Evolutionary conservation across 1,140 invertebrate species (phyloP), one percentile per base, ranked within the genome.

Genomic region (Anoplolepis gracilipes): DNA sequence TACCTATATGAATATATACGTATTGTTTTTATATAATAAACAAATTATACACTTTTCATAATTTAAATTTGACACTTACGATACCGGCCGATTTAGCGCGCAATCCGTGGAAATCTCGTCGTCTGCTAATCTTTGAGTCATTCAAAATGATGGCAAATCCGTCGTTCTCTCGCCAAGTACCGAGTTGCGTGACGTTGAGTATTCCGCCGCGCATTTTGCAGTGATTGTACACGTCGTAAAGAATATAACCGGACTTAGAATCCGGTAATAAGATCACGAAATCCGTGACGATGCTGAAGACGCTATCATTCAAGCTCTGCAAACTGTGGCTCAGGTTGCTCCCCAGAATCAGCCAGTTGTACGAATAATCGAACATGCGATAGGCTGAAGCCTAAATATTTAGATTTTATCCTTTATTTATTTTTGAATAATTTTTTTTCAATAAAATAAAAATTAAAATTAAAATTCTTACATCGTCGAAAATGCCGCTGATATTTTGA

Each of bases 151-250:
- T 49, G 1, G 36, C 42, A 10, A 92, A 67, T 30, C 84, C 77
- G 13, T 28, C 7, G 1, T 53, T 22, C 1, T 22, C 16, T 2
- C 16, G 49, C 91, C 91, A 91, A 4, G n/a, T 76, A 2, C 90
- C 91, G 0, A 85, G 19, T 49, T 33, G 36, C 0, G 85, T 88
- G 10, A 91, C 59, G 19, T 87, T 89, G 4, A 92, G 69, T 13
- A 36, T n/a, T 19, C 91, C 87, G 25, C 87, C 88, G 13, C 88
- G 77, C 28, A 57, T 33, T 69, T 91, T 88, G 10, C 88, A 91
- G 39, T 67, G 88, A 70, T 91, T 92, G 11, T 88, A 92, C 33
- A 91, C 64, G 7, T 92, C 90, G n/a, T 90, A 90, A 0, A 92
- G 19, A 25, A 75, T 28, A 25, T 85, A 91, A 64, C 36, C 30